phyloP scores from a whole-genome alignment of 1,140 invertebrate species.

The Magallana ariakensis region DNA sequence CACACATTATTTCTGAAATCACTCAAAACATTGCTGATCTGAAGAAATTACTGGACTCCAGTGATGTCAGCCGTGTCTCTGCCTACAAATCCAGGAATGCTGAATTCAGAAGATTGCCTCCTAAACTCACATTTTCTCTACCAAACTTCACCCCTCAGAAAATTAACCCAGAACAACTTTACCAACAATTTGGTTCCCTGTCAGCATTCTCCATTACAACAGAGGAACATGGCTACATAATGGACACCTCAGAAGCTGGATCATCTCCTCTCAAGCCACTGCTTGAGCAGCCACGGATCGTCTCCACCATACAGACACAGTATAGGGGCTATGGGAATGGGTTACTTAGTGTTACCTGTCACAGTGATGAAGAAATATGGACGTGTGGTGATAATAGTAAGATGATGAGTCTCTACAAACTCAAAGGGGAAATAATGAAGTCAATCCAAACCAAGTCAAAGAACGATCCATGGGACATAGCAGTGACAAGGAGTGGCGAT shows the following conservation, averaged over 20 bases:
- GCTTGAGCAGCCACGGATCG: background rate
- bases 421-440: background rate
- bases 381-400: background rate
- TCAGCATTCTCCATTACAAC: background rate
- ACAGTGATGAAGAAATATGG: background rate
- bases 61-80: background rate
- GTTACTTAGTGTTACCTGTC: background rate
- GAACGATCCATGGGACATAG: background rate
- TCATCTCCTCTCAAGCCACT: background rate
- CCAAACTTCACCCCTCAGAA: background rate
- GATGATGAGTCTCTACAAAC: background rate
- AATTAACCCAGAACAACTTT: background rate
- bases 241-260: background rate
- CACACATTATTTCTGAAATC: background rate
- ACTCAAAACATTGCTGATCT: background rate
- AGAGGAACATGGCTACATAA: background rate
- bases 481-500: background rate
- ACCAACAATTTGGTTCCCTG: background rate
- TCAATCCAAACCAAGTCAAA: background rate
- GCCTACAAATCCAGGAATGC: background rate
- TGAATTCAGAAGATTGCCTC: background rate
- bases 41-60: background rate
- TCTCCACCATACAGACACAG: background rate
- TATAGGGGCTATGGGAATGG: background rate
- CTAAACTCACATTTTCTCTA: background rate